Evolutionary conservation across 2,113 vertebrate species (phyloP).

Genomic region (Dascyllus trimaculatus): DNA sequence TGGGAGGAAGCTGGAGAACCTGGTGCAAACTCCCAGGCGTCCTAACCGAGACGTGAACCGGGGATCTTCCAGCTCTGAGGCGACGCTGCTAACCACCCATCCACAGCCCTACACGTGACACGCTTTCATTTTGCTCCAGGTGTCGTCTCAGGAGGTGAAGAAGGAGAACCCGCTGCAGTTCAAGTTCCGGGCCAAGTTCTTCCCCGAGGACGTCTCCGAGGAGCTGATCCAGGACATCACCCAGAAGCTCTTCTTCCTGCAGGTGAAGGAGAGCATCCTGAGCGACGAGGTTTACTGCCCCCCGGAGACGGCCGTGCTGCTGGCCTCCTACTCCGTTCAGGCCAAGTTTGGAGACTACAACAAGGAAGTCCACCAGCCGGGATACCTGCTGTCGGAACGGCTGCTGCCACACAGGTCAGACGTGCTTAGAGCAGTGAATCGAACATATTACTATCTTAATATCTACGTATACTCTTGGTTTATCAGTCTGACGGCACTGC

Average conservation of each 20-base stretch:
- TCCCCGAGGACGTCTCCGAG: conserved; percentile 94
- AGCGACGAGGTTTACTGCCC: conserved; percentile 96
- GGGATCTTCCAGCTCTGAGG: too few relatives aligned
- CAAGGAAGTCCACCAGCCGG: conserved; percentile 89
- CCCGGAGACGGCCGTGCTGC: conserved; percentile 95
- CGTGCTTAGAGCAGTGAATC: not conserved
- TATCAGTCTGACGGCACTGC: not conserved
- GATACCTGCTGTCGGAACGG: conserved; percentile 92
- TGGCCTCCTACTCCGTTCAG: conserved; percentile 96
- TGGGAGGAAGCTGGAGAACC: too few relatives aligned
- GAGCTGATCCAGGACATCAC: conserved; percentile 98
- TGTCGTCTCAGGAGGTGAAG: conserved; percentile 93
- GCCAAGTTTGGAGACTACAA: conserved; percentile 96
- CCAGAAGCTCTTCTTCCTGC: conserved; percentile 97
- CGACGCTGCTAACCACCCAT: too few relatives aligned
- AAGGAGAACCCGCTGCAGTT: conserved; percentile 96
- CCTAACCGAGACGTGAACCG: too few relatives aligned
- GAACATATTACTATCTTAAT: too few relatives aligned
- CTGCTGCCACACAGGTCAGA: conserved; percentile 94
- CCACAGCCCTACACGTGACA: too few relatives aligned
- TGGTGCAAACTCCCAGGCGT: too few relatives aligned
- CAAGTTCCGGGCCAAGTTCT: conserved; percentile 96
- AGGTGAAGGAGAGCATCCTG: conserved; percentile 94
- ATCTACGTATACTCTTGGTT: not conserved
- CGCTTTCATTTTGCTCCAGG: conserved; percentile 79